phyloP scores from a whole-genome alignment of 2,113 vertebrate species.

The Upupa epops region DNA sequence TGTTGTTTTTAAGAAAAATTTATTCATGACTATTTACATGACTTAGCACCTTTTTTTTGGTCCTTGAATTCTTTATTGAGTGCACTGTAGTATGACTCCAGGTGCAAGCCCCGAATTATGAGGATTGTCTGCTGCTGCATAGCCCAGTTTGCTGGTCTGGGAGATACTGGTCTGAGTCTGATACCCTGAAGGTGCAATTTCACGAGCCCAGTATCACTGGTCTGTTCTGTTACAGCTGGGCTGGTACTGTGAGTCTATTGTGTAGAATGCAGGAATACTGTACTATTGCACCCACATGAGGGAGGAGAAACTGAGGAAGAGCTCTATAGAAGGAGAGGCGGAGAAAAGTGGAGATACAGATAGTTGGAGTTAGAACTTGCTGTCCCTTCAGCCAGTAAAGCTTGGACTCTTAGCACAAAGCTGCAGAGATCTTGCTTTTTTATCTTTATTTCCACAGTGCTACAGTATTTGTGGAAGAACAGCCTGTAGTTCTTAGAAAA shows the following conservation, averaged over 20 bases:
- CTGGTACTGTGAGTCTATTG: neutral
- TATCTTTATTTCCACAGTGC: neutral
- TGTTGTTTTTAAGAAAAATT: neutral
- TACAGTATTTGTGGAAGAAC: neutral
- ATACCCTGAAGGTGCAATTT: neutral
- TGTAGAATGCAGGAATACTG: neutral
- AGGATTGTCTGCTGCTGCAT: fast-evolving
- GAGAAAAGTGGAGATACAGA: neutral
- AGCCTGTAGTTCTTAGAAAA: neutral
- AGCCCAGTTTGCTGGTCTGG: neutral
- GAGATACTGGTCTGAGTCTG: neutral
- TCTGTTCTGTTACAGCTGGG: neutral
- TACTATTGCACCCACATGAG: neutral
- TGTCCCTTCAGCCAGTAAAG: neutral
- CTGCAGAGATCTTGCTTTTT: neutral
- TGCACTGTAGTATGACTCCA: neutral
- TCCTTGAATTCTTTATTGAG: neutral
- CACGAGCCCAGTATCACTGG: neutral
- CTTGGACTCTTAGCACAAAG: neutral
- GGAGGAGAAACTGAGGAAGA: neutral
- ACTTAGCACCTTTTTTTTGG: neutral
- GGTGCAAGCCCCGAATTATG: neutral
- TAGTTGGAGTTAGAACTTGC: neutral
- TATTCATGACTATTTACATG: neutral
- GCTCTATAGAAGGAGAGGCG: neutral